Evolutionary conservation across 2,113 vertebrate species (phyloP).

Genomic region (Cebidichthys violaceus): DNA sequence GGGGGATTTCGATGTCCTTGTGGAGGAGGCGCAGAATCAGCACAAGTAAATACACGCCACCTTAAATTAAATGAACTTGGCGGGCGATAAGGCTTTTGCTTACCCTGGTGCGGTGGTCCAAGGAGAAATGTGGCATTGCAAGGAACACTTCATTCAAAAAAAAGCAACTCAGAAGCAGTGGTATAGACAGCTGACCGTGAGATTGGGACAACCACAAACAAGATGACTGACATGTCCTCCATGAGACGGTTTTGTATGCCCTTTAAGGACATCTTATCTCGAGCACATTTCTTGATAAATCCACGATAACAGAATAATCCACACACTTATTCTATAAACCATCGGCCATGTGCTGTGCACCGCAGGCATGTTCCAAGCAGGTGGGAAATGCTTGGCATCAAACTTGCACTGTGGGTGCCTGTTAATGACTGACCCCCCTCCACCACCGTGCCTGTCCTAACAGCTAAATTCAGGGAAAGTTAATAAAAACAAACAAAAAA

Average conservation of each 20-base stretch:
- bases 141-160: neutral
- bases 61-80: slow-evolving; percentile 58
- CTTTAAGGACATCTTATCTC: neutral
- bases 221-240: neutral
- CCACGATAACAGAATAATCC: neutral
- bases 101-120: slow-evolving; percentile 13
- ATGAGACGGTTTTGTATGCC: neutral
- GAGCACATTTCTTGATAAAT: slow-evolving; percentile 6
- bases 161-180: slow-evolving; percentile 12
- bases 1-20: slow-evolving; percentile 50
- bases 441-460: neutral
- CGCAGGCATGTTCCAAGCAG: neutral
- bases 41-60: slow-evolving; percentile 53
- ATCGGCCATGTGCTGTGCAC: neutral
- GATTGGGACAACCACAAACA: neutral
- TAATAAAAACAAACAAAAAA: slow-evolving; percentile 25
- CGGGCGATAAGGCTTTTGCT: slow-evolving; percentile 58
- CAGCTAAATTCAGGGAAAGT: slow-evolving; percentile 24
- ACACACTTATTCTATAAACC: neutral
- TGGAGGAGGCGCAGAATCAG: slow-evolving; percentile 50
- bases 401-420: slow-evolving; percentile 10
- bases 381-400: neutral
- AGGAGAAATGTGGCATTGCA: slow-evolving; percentile 17
- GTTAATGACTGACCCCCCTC: slow-evolving; percentile 34
- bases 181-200: neutral